These are phyloP conservation scores for Cotesia congregata DNA, from an alignment of 2,888 invertebrate species.

Conservation along the genomic window DNA sequence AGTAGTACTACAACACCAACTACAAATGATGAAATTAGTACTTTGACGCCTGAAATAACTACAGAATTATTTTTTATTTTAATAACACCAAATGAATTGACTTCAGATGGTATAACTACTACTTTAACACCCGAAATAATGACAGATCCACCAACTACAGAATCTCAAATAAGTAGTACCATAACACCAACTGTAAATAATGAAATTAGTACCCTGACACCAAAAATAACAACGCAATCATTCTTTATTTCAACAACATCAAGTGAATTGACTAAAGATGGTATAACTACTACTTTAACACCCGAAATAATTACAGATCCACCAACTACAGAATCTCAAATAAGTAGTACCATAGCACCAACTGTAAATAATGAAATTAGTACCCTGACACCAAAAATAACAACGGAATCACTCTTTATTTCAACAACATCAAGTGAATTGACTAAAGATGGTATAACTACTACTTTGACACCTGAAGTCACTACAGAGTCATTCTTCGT, in stretches of 20 bases:
- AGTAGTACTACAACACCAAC: neutral
- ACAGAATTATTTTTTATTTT: neutral
- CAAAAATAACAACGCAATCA: neutral
- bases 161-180: neutral
- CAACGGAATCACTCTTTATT: neutral
- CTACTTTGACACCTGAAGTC: neutral
- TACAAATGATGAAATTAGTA: neutral
- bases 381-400: neutral
- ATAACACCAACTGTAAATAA: neutral
- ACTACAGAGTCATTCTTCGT: neutral
- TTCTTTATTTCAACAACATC: neutral
- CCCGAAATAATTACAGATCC: neutral
- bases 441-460: neutral
- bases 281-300: neutral
- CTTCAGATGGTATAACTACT: neutral
- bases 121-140: neutral
- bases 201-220: neutral
- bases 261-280: neutral
- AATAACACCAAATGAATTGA: neutral
- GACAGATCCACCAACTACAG: neutral
- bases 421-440: neutral
- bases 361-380: neutral
- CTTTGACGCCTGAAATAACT: neutral
- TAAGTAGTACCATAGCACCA: neutral
- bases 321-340: neutral